Evolutionary conservation across 2,888 invertebrate genomes (phyloP).

Genomic region (Acanthosoma haemorrhoidale): DNA sequence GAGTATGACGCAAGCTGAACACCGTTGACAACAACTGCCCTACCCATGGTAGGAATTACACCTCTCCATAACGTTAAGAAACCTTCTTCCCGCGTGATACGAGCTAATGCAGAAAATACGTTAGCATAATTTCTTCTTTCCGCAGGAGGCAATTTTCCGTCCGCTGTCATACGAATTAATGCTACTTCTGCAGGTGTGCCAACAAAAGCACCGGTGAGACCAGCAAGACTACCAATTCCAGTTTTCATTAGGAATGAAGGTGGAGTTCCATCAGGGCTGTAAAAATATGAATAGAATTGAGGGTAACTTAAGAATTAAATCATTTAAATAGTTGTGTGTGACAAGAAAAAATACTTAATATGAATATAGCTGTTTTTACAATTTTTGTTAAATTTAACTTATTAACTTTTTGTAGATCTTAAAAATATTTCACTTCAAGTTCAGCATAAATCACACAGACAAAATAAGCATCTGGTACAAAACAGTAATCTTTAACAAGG

Average conservation of each 20-base stretch:
- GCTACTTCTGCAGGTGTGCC: constrained; percentile 98
- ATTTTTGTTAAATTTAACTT: too few species aligned
- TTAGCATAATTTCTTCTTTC: constrained; percentile 90
- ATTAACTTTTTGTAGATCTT: too few species aligned
- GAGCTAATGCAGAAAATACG: constrained; percentile 80
- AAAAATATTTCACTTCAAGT: too few species aligned
- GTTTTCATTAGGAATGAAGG: constrained; percentile 80
- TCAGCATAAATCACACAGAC: too few species aligned
- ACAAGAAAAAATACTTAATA: too few species aligned
- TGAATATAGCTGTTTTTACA: too few species aligned
- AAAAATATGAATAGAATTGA: constrained; percentile 23
- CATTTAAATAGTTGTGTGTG: neutral
- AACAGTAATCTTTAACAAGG: too few species aligned
- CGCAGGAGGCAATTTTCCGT: constrained; percentile 83
- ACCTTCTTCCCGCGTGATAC: constrained; percentile 80
- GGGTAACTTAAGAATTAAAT: neutral
- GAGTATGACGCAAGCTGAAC: constrained; percentile 97
- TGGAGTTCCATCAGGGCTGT: constrained; percentile 58
- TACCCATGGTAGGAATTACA: constrained; percentile 75
- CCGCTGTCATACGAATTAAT: constrained; percentile 95
- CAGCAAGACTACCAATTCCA: constrained; percentile 80
- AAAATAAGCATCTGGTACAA: too few species aligned
- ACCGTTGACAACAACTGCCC: constrained; percentile 98
- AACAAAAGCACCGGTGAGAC: constrained; percentile 82
- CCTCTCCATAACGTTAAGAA: constrained; percentile 87